A percentile compares a stretch with the other conserved stretches of the same genome.
These are phyloP conservation scores for Mesoclemmys tuberculata DNA, from an alignment of 2,113 vertebrate genomes.

Conservation along the genomic window DNA sequence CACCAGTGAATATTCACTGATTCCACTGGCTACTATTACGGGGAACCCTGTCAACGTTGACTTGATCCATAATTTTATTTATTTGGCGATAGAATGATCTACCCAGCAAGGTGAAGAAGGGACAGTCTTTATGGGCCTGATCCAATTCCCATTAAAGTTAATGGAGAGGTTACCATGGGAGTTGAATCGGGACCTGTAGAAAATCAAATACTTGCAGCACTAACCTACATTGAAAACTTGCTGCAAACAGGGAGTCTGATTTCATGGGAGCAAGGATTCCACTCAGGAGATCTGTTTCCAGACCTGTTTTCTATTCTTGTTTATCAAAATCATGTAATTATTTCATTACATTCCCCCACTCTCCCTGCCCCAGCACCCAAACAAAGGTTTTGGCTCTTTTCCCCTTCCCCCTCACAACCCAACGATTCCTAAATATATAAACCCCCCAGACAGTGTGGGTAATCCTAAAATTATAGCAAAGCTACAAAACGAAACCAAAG, in stretches of 20 bases:
- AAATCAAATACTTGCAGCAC: not conserved
- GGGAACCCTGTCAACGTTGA: not conserved
- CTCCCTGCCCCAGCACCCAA: not conserved
- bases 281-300: not conserved
- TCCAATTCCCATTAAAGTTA: constrained; percentile 19
- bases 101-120: constrained; percentile 5
- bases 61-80: not conserved
- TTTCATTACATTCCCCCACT: not conserved
- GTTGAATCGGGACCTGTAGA: constrained; percentile 6
- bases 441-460: not conserved
- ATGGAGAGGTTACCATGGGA: constrained; percentile 17
- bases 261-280: not conserved
- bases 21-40: not conserved
- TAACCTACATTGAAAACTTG: not conserved
- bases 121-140: not conserved
- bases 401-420: not conserved
- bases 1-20: not conserved
- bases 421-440: not conserved
- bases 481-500: rapidly evolving
- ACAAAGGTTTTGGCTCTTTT: not conserved
- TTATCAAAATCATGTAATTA: not conserved
- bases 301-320: not conserved
- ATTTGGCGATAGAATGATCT: not conserved
- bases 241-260: not conserved
- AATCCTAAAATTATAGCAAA: not conserved